Evolutionary conservation across 2,113 vertebrate species (phyloP).

Genomic region (Ondatra zibethicus): DNA sequence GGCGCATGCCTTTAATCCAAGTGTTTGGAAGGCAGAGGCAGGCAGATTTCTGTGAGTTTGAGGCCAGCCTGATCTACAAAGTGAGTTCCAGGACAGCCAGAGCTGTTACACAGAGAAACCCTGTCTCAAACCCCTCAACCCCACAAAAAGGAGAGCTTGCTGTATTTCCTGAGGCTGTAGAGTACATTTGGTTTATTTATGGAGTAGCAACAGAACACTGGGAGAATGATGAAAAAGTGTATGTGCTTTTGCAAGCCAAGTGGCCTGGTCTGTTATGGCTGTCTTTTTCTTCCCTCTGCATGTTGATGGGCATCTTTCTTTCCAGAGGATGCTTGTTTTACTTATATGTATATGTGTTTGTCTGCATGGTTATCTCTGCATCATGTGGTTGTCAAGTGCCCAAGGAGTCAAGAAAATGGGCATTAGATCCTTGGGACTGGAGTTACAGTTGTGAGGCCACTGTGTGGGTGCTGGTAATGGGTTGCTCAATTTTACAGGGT

Average conservation of each 20-base stretch:
- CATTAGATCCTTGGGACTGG: neutral
- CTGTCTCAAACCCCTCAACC: neutral
- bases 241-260: neutral
- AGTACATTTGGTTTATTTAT: neutral
- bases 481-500: neutral
- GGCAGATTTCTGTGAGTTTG: too few relatives aligned
- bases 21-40: too few relatives aligned
- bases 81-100: too few relatives aligned
- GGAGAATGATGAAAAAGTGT: neutral
- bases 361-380: neutral
- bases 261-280: neutral
- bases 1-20: too few relatives aligned
- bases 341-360: neutral
- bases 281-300: neutral
- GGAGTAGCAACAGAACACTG: neutral
- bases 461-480: neutral
- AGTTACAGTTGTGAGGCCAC: neutral
- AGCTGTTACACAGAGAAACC: too few relatives aligned
- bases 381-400: neutral
- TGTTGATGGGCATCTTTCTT: conserved; percentile 6
- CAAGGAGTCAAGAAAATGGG: neutral
- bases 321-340: neutral
- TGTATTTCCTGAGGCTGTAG: conserved; percentile 31
- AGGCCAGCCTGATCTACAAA: too few relatives aligned
- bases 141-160: neutral